Evolutionary conservation across 2,888 invertebrate species (phyloP), one percentile per base, ranked within the genome.

Genomic region (Carterocephalus palaemon): DNA sequence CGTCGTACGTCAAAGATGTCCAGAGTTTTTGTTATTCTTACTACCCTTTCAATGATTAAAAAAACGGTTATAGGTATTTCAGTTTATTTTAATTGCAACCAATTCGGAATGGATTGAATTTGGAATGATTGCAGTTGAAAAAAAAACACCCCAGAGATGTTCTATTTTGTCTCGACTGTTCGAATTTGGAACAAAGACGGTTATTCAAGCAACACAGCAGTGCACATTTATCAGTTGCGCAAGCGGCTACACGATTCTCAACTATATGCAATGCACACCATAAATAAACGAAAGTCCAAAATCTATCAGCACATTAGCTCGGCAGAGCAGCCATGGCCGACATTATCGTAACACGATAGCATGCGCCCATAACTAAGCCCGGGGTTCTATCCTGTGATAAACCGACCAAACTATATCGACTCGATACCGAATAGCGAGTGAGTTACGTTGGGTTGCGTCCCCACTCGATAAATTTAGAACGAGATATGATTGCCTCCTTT

Each of bases 281-380:
- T 60, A 57, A 55, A 63, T 63, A 61, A 60, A 53, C 53, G 61
- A 61, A 62, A 61, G 57, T 53, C 54, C 52, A 56, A 57, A 60
- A 58, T 62, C 60, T 59, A 60, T 59, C 54, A 38, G 40, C 49
- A 42, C 57, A 56, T 57, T 58, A 63, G 52, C 57, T 49, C 51
- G 54, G 53, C 55, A 56, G 57, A 43, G 51, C 58, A 60, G 59
- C 67, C 70, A 62, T 58, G 62, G 60, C 62, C 54, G 70, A 71
- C 74, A 79, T 71, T 81, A 80, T 82, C 80, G 74, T 59, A 65
- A 66, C 64, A 59, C 61, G 80, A 81, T 81, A 81, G 68, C 62
- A 54, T 54, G 47, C 59, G 58, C 58, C 67, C 77, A 77, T 79
- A 78, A 80, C 67, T 78, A 74, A 51, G 38, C 41, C 54, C 49